Conservation (phyloP, 2,797 vertebrate species). For the Rhabdomys pumilio region DNA sequence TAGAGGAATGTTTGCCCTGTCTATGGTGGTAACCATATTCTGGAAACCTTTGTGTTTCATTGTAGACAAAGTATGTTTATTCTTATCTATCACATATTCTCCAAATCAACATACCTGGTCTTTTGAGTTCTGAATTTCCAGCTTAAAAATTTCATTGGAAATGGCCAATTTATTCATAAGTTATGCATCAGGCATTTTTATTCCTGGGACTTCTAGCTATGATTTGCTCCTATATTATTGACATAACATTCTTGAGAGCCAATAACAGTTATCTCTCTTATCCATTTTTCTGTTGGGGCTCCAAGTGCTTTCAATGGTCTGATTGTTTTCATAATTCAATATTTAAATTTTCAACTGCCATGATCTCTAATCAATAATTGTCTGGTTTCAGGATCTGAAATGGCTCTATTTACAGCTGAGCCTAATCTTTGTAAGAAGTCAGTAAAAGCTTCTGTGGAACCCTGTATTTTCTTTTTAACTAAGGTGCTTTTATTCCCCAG, state of each 20-base stretch:
- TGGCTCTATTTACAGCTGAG: too few relatives aligned
- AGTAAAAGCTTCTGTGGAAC: too few relatives aligned
- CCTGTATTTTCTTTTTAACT: too few relatives aligned
- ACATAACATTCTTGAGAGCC: background rate
- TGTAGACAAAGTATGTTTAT: background rate
- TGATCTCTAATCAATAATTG: background rate
- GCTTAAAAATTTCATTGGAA: background rate
- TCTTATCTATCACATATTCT: background rate
- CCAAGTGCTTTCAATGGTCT: background rate
- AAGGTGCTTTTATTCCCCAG: too few relatives aligned
- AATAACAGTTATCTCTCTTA: background rate
- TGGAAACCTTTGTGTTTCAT: background rate
- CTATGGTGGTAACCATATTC: background rate
- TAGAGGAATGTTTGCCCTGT: background rate
- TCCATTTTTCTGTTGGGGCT: background rate
- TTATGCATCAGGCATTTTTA: background rate
- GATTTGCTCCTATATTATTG: background rate
- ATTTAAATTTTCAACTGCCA: background rate
- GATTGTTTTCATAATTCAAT: background rate
- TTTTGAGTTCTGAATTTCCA: background rate
- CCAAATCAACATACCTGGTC: too few relatives aligned
- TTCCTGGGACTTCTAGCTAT: background rate
- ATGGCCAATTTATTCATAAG: background rate
- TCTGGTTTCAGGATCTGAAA: too few relatives aligned
- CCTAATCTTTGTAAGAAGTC: too few relatives aligned